A percentile compares a stretch with the other conserved stretches of the same genome.
Conservation (phyloP, 2,888 invertebrate genomes). For the Tipula confusa region DNA sequence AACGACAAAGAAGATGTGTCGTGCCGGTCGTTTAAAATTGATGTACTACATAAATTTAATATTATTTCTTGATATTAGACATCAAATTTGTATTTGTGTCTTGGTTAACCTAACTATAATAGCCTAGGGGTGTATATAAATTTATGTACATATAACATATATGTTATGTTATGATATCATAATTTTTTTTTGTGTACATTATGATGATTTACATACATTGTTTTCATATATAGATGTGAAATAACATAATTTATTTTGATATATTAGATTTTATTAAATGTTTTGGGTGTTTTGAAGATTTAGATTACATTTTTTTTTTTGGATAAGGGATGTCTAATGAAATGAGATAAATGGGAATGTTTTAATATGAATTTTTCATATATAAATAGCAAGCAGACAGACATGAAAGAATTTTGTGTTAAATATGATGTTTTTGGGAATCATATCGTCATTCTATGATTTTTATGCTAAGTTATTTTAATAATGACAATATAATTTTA, state of each 20-base stretch:
- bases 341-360: not conserved
- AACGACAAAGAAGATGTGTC: not conserved
- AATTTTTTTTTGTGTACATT: not conserved
- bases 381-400: not conserved
- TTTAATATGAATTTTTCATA: no score
- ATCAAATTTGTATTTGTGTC: not conserved
- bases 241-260: not conserved
- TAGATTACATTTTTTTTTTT: not conserved
- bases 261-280: slow-evolving; percentile 9
- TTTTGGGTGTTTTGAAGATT: not conserved
- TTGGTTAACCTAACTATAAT: slow-evolving; percentile 25
- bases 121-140: not conserved
- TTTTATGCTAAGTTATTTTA: no score
- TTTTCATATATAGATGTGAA: not conserved
- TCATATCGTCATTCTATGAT: no score
- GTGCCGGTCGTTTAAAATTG: slow-evolving; percentile 9
- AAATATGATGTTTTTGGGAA: no score
- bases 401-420: no score
- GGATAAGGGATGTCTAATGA: not conserved
- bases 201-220: slow-evolving; percentile 20
- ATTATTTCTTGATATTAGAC: slow-evolving; percentile 9
- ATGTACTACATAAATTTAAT: slow-evolving; percentile 15
- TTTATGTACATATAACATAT: not conserved
- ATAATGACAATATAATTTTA: no score
- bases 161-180: not conserved